phyloP scores from a whole-genome alignment of 2,797 vertebrate species.

The Tokudaia muenninki region DNA sequence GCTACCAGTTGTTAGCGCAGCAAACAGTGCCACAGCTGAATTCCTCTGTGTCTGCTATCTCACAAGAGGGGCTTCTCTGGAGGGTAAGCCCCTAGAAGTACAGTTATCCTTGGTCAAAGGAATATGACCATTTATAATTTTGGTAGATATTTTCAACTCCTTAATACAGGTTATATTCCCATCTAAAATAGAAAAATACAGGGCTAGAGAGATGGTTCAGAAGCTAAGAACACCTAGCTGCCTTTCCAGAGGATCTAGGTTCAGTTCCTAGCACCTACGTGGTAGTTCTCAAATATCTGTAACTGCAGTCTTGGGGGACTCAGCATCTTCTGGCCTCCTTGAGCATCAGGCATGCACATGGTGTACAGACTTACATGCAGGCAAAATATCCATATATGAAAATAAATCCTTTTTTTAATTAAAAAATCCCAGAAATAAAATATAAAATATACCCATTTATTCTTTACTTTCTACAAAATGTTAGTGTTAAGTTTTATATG shows the following conservation, averaged over 20 bases:
- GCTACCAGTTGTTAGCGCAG: background rate
- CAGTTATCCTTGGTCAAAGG: constrained; percentile 24
- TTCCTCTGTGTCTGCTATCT: background rate
- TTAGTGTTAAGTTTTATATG: constrained; percentile 48
- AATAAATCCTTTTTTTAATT: background rate
- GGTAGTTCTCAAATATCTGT: background rate
- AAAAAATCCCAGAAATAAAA: background rate
- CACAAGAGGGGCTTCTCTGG: background rate
- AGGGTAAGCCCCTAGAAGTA: background rate
- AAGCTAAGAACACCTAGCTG: background rate
- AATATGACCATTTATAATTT: constrained; percentile 52
- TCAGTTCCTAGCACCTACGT: background rate
- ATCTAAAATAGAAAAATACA: constrained; percentile 12
- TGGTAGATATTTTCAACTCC: constrained; percentile 50
- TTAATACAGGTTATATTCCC: constrained; percentile 48
- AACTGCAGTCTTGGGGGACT: background rate
- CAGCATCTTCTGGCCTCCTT: background rate
- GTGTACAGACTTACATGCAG: background rate
- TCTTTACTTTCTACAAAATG: constrained; percentile 30
- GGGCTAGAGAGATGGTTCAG: background rate
- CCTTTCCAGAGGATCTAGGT: background rate
- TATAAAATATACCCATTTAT: background rate
- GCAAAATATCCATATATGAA: background rate
- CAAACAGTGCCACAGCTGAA: background rate
- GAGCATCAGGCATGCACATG: background rate